Evolutionary conservation across 2,888 invertebrate species (phyloP).

Genomic region (Andrena dorsata): DNA sequence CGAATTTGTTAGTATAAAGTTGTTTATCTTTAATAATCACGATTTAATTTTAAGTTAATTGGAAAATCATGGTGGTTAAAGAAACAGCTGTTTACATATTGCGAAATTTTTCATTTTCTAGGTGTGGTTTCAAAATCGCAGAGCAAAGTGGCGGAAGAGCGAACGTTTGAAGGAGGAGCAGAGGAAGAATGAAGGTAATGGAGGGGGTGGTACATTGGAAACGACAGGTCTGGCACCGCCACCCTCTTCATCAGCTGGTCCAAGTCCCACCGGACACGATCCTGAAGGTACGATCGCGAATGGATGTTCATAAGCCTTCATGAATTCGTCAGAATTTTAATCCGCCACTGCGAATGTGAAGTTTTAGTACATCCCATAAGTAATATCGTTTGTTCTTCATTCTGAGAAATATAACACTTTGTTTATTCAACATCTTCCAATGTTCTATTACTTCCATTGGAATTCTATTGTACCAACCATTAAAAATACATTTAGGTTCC

Average conservation of each 20-base stretch:
- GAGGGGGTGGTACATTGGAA: slow-evolving; percentile 76
- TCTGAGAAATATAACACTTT: too few relatives aligned
- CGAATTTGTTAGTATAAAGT: not conserved
- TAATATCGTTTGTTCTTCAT: too few relatives aligned
- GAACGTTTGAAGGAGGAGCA: slow-evolving; percentile 96
- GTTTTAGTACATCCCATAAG: not conserved
- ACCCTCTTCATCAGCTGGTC: slow-evolving; percentile 78
- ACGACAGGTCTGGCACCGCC: slow-evolving; percentile 72
- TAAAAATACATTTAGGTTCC: too few relatives aligned
- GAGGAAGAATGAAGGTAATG: slow-evolving; percentile 92
- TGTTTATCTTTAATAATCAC: not conserved
- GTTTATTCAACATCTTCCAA: too few relatives aligned
- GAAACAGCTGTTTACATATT: not conserved
- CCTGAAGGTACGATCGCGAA: slow-evolving; percentile 70
- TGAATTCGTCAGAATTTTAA: not conserved
- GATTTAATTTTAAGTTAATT: not conserved
- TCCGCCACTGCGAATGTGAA: not conserved
- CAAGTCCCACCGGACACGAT: slow-evolving; percentile 78
- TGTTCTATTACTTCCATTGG: too few relatives aligned
- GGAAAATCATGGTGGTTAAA: not conserved
- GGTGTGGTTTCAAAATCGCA: slow-evolving; percentile 97
- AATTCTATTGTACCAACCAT: too few relatives aligned
- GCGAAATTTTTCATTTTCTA: slow-evolving; percentile 81
- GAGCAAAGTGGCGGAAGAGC: slow-evolving; percentile 97
- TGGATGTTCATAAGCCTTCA: not conserved